Base-by-base conservation (phyloP, 2,888 invertebrate genomes). In the Aphelenchoides bicaudatus region DNA sequence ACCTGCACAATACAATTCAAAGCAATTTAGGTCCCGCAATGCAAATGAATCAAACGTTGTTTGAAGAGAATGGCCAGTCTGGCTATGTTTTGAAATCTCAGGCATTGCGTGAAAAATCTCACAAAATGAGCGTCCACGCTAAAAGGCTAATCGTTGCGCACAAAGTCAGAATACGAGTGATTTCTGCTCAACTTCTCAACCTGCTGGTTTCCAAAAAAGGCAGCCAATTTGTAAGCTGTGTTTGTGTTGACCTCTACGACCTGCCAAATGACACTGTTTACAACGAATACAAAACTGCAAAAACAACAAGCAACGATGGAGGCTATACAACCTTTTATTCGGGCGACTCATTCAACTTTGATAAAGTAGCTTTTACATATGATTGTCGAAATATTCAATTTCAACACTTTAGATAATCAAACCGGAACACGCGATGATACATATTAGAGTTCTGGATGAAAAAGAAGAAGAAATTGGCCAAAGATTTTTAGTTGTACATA, bases 21-120 rank as follows among this genome's bases (percentile, higher is more conserved):
- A 72, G 75, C 48, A 75, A 73, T 5, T 66, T 64, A 46, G 91
- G 92, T 75, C 85, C 87, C 0, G 87, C 90, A 0, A 86, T 91
- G 82, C 89, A 90, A n/a, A 82, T 93, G 10, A 92, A 93, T 79
- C 86, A 88, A 0, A 89, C 91, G 4, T 87, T 93, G 87, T 93
- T 91, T 77, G 91, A 91, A 79, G 88, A 88, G 79, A 90, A 88
- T 77, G 91, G 90, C 0, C 85, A 86, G 59, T 86, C 88, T 62
- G 92, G 92, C 0, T 91, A 87, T 73, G 89, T 91, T 1, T 84
- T 88, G 62, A 92, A 91, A 30, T 39, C 63, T 4, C 13, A 16
- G 21, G 29, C 23, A 31, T 19, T 59, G 6, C 19, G 59, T 8
- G 52, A 59, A 2, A 10, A 25, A 23, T 25, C 21, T 2, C 27